phyloP scores from a whole-genome alignment of 2,888 invertebrate species.

The Lysandra coridon region DNA sequence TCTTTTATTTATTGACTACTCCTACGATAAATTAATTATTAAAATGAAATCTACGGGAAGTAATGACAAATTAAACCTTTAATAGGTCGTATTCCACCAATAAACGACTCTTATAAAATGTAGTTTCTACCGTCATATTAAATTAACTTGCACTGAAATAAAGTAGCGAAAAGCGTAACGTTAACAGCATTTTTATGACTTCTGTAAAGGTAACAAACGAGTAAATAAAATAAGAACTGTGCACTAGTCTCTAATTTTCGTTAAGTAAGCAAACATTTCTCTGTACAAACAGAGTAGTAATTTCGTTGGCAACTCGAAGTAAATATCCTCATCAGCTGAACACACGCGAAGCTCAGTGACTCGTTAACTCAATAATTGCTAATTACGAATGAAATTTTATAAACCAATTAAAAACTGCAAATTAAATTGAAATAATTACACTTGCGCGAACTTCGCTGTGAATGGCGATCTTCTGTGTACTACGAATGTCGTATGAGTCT shows the following conservation, averaged over 20 bases:
- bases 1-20: too few species aligned
- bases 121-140: neutral
- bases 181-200: constrained; percentile 17
- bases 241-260: constrained; percentile 29
- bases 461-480: neutral
- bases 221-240: constrained; percentile 28
- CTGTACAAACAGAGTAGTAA: constrained; percentile 23
- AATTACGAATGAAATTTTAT: constrained; percentile 36
- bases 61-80: neutral
- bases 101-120: neutral
- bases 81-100: neutral
- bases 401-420: constrained; percentile 34
- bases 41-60: too few species aligned
- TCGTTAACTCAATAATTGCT: constrained; percentile 36
- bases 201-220: constrained; percentile 22
- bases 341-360: constrained; percentile 33
- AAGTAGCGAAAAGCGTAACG: constrained; percentile 14
- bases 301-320: constrained; percentile 21
- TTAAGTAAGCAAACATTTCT: constrained; percentile 30
- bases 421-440: constrained; percentile 14
- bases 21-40: neutral
- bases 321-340: constrained; percentile 30
- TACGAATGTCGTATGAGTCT: neutral
- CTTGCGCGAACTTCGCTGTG: neutral
- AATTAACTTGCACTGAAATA: constrained; percentile 1